A percentile compares a stretch with the other conserved stretches of the same genome.
phyloP scores from a whole-genome alignment of 2,113 vertebrate genomes.

The Podarcis cretensis region DNA sequence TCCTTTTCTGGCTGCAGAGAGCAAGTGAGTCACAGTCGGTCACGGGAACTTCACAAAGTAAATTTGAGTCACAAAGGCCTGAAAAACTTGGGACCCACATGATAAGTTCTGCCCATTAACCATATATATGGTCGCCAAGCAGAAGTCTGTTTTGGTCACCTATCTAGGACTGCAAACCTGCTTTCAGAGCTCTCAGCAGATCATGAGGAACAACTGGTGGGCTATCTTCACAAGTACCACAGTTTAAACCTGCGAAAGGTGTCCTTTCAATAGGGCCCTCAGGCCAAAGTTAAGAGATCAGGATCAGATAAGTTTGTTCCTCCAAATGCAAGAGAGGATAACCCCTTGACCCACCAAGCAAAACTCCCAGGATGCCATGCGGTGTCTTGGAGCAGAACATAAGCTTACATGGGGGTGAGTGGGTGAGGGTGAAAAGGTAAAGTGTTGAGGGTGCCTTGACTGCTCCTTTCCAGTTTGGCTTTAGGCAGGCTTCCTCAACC shows the following conservation, averaged over 20 bases:
- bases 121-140: background rate
- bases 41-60: background rate
- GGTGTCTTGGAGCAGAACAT: background rate
- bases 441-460: background rate
- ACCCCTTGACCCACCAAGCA: background rate
- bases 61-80: background rate
- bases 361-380: background rate
- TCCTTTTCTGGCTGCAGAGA: slow-evolving; percentile 25
- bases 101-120: background rate
- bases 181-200: background rate
- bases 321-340: background rate
- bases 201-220: background rate
- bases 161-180: too few species aligned
- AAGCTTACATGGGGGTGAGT: background rate
- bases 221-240: background rate
- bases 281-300: too few species aligned
- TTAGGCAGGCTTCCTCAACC: too few species aligned
- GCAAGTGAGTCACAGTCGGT: slow-evolving; percentile 1
- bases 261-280: background rate
- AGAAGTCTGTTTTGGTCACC: background rate
- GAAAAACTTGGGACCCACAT: background rate
- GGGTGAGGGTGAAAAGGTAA: background rate
- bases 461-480: background rate
- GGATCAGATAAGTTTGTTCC: background rate
- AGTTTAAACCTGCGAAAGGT: too few species aligned